Base-by-base conservation (phyloP, 2,113 vertebrate genomes). In the Tetrax tetrax region DNA sequence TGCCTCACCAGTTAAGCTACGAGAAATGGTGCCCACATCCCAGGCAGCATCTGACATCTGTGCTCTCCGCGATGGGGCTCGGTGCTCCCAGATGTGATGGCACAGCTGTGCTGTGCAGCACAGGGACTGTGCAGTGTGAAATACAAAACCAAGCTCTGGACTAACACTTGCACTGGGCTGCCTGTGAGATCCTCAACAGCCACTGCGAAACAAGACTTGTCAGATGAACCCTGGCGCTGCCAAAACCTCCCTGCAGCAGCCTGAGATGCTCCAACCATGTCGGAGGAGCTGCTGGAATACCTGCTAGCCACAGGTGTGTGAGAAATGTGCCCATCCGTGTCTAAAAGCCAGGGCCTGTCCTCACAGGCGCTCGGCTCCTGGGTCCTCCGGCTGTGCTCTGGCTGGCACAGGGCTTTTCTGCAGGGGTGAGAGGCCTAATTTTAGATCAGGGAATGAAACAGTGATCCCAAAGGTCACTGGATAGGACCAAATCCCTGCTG, bases 391-490 rank as follows among this genome's bases (percentile, higher is more conserved):
- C 48, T 28, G 35, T 28, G 14, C 47, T 71, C 0, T 0, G 33
- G 47, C 89, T 81, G 89, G 60, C 72, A 77, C 24, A 13, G 37
- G 25, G 29, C 31, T 61, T n/a, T 41, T 74, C 33, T 66, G 35
- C 28, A 56, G 66, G 15, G 38, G 11, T 25, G 18, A 50, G 65
- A 38, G 21, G 7, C 14, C 83, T 95, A 91, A 95, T 95, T 95
- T 95, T 95, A 95, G 92, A 66, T 29, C 38, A 38, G 61, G 68
- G 61, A 91, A 89, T 74, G 89, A 4, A 53, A 50, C 28, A 50
- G 14, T 29, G 51, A 78, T 90, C 68, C 29, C 56, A 87, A 93
- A 96, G 92, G 83, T 96, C 83, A 83, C 50, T 45, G 74, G 14
- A 68, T 56, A 57, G 33, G 29, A 87, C 12, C 14, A 66, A 56